Percentiles rank a stretch among this genome's conserved stretches.
phyloP scores from a whole-genome alignment of 2,888 invertebrate genomes.

The Catocala nupta region DNA sequence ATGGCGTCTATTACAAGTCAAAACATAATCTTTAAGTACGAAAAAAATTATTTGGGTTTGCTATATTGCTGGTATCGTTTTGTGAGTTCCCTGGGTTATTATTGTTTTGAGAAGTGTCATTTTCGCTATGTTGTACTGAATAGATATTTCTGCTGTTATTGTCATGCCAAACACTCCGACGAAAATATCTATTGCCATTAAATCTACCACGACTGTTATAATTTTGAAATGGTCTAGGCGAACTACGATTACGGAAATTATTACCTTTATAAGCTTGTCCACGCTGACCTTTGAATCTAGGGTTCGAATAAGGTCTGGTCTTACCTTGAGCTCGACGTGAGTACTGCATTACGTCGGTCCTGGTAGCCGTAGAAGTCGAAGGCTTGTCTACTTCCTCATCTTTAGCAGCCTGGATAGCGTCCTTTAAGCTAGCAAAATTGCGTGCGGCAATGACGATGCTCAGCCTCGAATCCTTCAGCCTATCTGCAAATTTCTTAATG shows the following conservation, averaged over 20 bases:
- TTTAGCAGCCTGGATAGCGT: constrained; percentile 21
- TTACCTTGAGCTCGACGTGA: not conserved
- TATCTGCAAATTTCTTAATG: constrained; percentile 10
- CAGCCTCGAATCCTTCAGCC: constrained; percentile 4
- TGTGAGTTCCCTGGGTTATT: too few relatives aligned
- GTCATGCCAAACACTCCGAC: too few relatives aligned
- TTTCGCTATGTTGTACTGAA: too few relatives aligned
- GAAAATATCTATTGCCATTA: too few relatives aligned
- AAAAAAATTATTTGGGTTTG: too few relatives aligned
- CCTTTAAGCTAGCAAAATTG: constrained; percentile 13
- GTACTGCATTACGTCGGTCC: not conserved
- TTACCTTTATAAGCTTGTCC: not conserved
- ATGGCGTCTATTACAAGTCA: too few relatives aligned
- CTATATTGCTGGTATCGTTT: too few relatives aligned
- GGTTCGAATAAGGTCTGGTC: not conserved
- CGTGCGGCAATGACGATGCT: constrained; percentile 18
- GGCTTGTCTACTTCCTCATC: constrained; percentile 11
- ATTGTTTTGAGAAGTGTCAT: too few relatives aligned
- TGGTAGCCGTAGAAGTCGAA: not conserved
- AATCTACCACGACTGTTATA: too few relatives aligned
- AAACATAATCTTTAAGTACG: too few relatives aligned
- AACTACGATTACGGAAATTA: not conserved
- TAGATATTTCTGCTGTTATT: too few relatives aligned
- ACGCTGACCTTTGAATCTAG: not conserved
- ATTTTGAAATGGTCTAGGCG: too few relatives aligned